Percentiles rank a stretch among this genome's conserved stretches.
Conservation (phyloP, 2,797 vertebrate genomes). For the Zalophus californianus region DNA sequence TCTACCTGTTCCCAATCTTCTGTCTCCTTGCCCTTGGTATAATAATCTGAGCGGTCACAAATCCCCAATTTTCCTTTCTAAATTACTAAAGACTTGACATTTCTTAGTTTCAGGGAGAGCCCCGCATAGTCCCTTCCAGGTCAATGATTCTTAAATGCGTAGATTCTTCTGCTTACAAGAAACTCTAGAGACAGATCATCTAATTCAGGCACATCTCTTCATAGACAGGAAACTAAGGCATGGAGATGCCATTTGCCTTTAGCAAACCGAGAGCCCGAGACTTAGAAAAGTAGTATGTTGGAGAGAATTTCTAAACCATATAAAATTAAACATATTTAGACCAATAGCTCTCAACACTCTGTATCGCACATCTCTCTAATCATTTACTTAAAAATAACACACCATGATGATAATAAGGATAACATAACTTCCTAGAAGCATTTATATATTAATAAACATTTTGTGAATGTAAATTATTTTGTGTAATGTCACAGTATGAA, state of each 20-base stretch:
- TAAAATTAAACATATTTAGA: conserved; percentile 26
- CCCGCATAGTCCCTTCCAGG: not conserved
- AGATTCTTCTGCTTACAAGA: not conserved
- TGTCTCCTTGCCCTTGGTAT: not conserved
- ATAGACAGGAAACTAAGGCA: not conserved
- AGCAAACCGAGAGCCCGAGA: not conserved
- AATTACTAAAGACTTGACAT: not conserved
- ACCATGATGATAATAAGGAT: not conserved
- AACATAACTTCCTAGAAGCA: not conserved
- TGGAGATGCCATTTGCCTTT: not conserved
- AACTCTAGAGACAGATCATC: not conserved
- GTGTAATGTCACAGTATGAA: not conserved
- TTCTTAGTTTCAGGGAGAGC: not conserved
- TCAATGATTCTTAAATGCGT: conserved; percentile 24
- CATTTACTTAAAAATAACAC: conserved; percentile 3
- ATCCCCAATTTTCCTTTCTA: not conserved
- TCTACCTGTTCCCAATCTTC: not conserved
- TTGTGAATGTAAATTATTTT: not conserved
- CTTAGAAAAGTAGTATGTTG: not conserved
- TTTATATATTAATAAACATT: conserved; percentile 35
- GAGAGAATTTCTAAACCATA: not conserved
- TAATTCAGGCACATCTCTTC: not conserved
- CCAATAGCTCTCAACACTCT: not conserved
- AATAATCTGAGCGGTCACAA: conserved; percentile 2
- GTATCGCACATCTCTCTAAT: not conserved